Base-by-base conservation (phyloP, 2,797 vertebrate genomes). In the Sebastes minor region DNA sequence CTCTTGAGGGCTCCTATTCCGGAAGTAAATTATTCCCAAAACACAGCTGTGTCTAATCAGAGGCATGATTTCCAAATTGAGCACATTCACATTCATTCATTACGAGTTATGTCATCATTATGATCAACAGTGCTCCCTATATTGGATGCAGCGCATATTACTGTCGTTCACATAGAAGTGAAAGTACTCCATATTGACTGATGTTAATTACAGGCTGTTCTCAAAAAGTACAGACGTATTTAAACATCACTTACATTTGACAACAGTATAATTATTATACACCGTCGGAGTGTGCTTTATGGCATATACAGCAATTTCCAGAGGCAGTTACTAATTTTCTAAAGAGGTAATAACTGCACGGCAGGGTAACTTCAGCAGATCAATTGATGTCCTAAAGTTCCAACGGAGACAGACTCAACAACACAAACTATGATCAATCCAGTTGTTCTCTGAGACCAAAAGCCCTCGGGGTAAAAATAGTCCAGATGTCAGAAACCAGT, bases 31-130 rank as follows among this genome's bases (percentile, higher is more conserved):
- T 30, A 65, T 85, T 84, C 59, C 78, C 56, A 42, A 88, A 91
- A 83, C 81, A 81, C 86, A 93, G 84, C 83, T 86, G 88, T 46
- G 69, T 32, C 46, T 78, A 70, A 80, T 88, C 75, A 88, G 68
- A 74, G 25, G 42, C 74, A 69, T 27, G 67, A 74, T 82, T 84
- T 77, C 64, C n/a, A 81, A 86, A 80, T 76, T 25, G 25, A 73
- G 52, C 35, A 38, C 59, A 81, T 78, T 86, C 72, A 71, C 67
- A 74, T 81, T 80, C 57, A 83, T 89, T 84, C 11, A 71, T 78
- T 66, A 30, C 72, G 79, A 71, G 69, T 52, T 10, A 52, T 74
- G 46, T 59, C 70, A 65, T 71, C 28, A 33, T 70, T 22, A 64
- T 68, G 46, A 76, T 80, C 59, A 32, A 55, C 61, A 49, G 32